phyloP scores from a whole-genome alignment of 37 sponge, comb jelly and placozoan species.

The Ianthella basta region DNA sequence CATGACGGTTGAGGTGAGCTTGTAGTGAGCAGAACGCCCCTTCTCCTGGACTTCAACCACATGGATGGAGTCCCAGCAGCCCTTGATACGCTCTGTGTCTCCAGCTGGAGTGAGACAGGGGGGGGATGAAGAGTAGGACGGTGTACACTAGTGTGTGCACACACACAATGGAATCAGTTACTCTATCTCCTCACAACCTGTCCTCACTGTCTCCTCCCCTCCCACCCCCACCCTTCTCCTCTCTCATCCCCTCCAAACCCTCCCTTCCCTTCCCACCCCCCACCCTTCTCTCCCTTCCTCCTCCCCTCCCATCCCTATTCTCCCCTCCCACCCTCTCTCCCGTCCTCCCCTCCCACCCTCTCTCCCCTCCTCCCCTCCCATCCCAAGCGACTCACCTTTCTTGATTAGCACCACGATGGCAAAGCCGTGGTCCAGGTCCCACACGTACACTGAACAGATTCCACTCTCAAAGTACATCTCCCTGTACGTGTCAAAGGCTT shows the following conservation, averaged over 20 bases:
- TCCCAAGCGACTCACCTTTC: slow-evolving; percentile 54
- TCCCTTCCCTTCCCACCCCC: too few relatives aligned
- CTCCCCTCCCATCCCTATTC: too few relatives aligned
- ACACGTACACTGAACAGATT: slow-evolving; percentile 93
- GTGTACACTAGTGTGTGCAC: background rate
- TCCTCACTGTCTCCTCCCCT: too few relatives aligned
- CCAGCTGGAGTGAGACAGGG: slow-evolving; percentile 54
- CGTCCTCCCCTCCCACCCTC: too few relatives aligned
- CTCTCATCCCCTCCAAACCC: too few relatives aligned
- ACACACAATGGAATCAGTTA: background rate
- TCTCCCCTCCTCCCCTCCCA: too few relatives aligned
- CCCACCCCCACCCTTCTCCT: too few relatives aligned
- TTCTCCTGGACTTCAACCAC: slow-evolving; percentile 97
- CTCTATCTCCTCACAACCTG: background rate
- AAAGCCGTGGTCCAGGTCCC: slow-evolving; percentile 97
- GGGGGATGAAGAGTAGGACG: background rate
- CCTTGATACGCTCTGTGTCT: slow-evolving; percentile 91
- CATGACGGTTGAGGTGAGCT: slow-evolving; percentile 98
- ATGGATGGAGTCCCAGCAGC: slow-evolving; percentile 99
- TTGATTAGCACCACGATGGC: slow-evolving; percentile 95
- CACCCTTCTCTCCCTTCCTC: too few relatives aligned
- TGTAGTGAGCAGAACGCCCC: slow-evolving; percentile 91
- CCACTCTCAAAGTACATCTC: slow-evolving; percentile 98
- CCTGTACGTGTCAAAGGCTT: slow-evolving; percentile 95
- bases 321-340: too few relatives aligned